Percentiles rank a stretch among this genome's conserved stretches.
Evolutionary conservation across 1,140 invertebrate genomes (phyloP).

Genomic region (Aricia agestis): DNA sequence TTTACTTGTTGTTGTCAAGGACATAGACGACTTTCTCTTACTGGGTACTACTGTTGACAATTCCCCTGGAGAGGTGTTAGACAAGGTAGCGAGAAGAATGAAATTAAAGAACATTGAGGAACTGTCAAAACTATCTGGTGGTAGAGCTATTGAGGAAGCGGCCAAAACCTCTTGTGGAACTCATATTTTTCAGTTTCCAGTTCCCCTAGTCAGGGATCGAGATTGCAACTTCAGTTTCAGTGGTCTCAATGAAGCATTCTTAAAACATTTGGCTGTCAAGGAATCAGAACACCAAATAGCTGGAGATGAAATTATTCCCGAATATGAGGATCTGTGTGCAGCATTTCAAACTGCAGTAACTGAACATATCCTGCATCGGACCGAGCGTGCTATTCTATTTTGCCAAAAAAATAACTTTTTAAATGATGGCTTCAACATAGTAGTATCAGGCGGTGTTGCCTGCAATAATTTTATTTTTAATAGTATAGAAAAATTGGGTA

Average conservation of each 20-base stretch:
- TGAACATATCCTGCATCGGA: conserved; percentile 87
- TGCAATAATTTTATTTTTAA: conserved; percentile 90
- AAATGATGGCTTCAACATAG: conserved; percentile 77
- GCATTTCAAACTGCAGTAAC: conserved; percentile 86
- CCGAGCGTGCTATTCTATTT: conserved; percentile 90
- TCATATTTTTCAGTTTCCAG: conserved; percentile 80
- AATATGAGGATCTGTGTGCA: conserved; percentile 91
- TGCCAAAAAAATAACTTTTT: conserved; percentile 80
- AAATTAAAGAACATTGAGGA: conserved; percentile 88
- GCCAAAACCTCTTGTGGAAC: conserved; percentile 83
- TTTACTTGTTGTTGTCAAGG: conserved; percentile 86
- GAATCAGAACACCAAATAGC: conserved; percentile 64
- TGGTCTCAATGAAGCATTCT: conserved; percentile 57
- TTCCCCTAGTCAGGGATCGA: conserved; percentile 77
- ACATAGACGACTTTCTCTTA: conserved; percentile 85
- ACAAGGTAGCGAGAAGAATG: conserved; percentile 92
- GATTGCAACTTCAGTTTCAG: conserved; percentile 71
- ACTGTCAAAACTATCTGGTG: conserved; percentile 85
- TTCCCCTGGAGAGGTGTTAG: conserved; percentile 93
- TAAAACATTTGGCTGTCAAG: conserved; percentile 44
- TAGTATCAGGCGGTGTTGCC: conserved; percentile 96
- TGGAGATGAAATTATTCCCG: conserved; percentile 85
- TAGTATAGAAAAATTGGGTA: conserved; percentile 82
- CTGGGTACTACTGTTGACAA: conserved; percentile 89
- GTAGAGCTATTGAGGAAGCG: conserved; percentile 89